Percentiles rank a stretch among this genome's conserved stretches.
Conservation (phyloP, 2,888 invertebrate genomes). For the Plebejus argus region DNA sequence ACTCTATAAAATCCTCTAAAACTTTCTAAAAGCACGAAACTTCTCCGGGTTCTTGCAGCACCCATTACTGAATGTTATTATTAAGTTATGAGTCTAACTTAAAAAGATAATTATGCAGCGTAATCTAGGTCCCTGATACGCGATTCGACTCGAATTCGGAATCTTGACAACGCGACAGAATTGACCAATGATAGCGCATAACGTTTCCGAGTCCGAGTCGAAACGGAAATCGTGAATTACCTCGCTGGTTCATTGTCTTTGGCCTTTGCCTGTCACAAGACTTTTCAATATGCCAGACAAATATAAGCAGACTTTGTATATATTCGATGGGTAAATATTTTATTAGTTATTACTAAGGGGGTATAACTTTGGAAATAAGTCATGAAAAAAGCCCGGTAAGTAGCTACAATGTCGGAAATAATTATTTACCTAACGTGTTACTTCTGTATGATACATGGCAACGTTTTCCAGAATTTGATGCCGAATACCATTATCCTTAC, state of each 20-base stretch:
- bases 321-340: neutral
- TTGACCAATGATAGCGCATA: no score
- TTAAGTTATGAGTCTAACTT: neutral
- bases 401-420: neutral
- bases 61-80: neutral
- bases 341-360: no score
- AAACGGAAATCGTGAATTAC: no score
- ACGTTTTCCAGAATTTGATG: slow-evolving; percentile 25
- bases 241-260: no score
- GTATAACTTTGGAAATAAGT: neutral
- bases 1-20: neutral
- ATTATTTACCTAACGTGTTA: neutral
- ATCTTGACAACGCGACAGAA: no score
- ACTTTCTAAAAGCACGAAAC: slow-evolving; percentile 4
- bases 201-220: no score
- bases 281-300: no score
- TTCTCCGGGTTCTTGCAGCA: neutral
- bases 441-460: neutral
- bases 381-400: neutral
- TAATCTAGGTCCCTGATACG: no score
- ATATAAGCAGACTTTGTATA: no score
- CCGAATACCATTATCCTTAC: neutral
- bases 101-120: no score
- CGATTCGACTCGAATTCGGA: no score
- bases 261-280: no score